phyloP scores from a whole-genome alignment of 1,140 invertebrate genomes.

The Dendroctonus ponderosae region DNA sequence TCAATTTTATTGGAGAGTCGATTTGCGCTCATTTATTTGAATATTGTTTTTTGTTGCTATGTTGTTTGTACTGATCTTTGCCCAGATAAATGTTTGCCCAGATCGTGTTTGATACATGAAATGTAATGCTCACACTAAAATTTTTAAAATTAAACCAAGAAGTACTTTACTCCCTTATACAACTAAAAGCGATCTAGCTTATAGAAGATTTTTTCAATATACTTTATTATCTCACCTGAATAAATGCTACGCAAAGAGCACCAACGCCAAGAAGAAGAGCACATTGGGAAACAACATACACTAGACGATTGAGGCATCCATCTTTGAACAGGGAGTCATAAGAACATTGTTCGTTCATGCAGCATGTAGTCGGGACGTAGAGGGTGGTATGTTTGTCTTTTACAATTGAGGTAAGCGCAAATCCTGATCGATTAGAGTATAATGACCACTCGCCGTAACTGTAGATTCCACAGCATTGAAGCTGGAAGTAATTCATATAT shows the following conservation, averaged over 20 bases:
- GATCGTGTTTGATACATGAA: no score
- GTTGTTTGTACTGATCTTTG: no score
- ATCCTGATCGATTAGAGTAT: background rate
- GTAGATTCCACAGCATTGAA: slow-evolving; percentile 73
- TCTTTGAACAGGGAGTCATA: slow-evolving; percentile 50
- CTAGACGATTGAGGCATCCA: slow-evolving; percentile 67
- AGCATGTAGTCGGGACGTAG: slow-evolving; percentile 36
- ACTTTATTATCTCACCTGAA: slow-evolving; percentile 58
- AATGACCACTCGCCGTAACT: slow-evolving; percentile 63
- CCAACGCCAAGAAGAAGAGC: slow-evolving; percentile 75
- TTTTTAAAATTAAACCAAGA: no score
- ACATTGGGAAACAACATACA: slow-evolving; percentile 68
- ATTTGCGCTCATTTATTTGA: no score
- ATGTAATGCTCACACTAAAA: no score
- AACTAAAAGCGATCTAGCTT: no score
- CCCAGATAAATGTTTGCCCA: no score
- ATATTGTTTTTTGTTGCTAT: no score
- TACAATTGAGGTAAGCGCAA: background rate
- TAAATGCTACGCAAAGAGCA: slow-evolving; percentile 75
- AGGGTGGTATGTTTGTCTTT: background rate
- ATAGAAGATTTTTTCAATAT: no score
- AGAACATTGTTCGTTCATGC: slow-evolving; percentile 36
- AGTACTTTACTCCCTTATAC: no score
- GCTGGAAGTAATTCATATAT: slow-evolving; percentile 53
- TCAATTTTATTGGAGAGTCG: no score